Evolutionary conservation across 2,888 invertebrate genomes (phyloP).

Genomic region (Pristionchus arcanus): DNA sequence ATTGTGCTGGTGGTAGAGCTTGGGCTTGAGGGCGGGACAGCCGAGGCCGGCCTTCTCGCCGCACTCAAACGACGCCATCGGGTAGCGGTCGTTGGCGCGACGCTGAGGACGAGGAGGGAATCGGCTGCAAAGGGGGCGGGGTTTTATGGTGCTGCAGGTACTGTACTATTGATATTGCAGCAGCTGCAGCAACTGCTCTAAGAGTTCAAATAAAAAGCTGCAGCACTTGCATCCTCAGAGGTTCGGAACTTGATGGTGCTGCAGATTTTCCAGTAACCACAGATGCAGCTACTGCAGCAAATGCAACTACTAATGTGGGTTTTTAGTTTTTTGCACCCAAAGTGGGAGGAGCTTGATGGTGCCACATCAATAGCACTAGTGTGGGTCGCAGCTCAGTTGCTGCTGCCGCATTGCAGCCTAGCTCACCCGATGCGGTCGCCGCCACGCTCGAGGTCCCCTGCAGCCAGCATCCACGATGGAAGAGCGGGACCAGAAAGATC

Average conservation of each 20-base stretch:
- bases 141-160: neutral
- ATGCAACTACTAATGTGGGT: too few relatives aligned
- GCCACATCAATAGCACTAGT: too few relatives aligned
- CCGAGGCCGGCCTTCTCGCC: constrained; percentile 12
- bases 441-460: neutral
- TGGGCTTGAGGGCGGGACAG: constrained; percentile 41
- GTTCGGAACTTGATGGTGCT: neutral
- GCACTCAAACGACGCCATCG: constrained; percentile 24
- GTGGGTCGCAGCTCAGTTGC: too few relatives aligned
- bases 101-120: neutral
- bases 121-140: neutral
- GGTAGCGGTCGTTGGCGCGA: neutral
- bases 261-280: too few relatives aligned
- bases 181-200: neutral
- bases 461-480: neutral
- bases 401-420: too few relatives aligned
- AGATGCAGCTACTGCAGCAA: neutral
- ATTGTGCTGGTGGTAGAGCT: constrained; percentile 65
- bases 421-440: constrained; percentile 10
- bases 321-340: too few relatives aligned
- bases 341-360: too few relatives aligned
- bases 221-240: too few relatives aligned
- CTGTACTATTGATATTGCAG: too few relatives aligned
- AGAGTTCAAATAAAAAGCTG: too few relatives aligned
- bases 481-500: neutral